Evolutionary conservation across 2,888 invertebrate genomes (phyloP).

Genomic region (Micoletzkya japonica): DNA sequence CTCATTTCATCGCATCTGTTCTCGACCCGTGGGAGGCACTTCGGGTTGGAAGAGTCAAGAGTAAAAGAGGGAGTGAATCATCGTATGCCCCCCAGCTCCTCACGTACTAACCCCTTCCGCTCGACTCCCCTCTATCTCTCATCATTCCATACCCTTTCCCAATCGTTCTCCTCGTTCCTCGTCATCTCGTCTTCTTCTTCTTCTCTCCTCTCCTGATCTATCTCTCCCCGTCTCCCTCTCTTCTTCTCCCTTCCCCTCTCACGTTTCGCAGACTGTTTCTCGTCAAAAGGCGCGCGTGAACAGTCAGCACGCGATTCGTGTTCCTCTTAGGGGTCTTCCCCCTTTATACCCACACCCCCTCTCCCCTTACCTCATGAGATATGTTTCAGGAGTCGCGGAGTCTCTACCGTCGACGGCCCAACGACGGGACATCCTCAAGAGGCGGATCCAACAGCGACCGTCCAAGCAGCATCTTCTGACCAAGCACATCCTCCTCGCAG

Average conservation of each 20-base stretch:
- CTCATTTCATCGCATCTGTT: constrained; percentile 23
- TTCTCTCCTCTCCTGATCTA: not conserved
- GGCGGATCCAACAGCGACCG: constrained; percentile 35
- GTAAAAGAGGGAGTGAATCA: too few relatives aligned
- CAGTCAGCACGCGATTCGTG: too few relatives aligned
- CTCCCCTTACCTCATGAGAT: too few relatives aligned
- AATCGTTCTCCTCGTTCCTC: constrained; percentile 1
- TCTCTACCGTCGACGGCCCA: constrained; percentile 20
- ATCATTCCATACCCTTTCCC: not conserved
- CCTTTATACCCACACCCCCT: too few relatives aligned
- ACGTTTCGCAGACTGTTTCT: too few relatives aligned
- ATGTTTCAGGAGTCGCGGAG: constrained; percentile 14
- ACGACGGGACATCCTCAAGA: constrained; percentile 23
- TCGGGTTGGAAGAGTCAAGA: too few relatives aligned
- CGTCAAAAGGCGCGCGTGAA: too few relatives aligned
- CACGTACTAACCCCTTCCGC: too few relatives aligned
- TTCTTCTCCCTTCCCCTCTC: constrained; percentile 1
- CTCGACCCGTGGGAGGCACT: too few relatives aligned
- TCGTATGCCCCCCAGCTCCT: too few relatives aligned
- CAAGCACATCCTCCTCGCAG: constrained; percentile 35
- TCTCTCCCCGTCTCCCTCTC: not conserved
- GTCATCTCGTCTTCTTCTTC: not conserved
- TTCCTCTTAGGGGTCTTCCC: too few relatives aligned
- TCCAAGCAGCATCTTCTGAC: constrained; percentile 30
- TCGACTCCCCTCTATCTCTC: not conserved